Percentiles rank a stretch among this genome's conserved stretches.
These are phyloP conservation scores for Anomalospiza imberbis DNA, from an alignment of 2,797 vertebrate species.

Conservation along the genomic window DNA sequence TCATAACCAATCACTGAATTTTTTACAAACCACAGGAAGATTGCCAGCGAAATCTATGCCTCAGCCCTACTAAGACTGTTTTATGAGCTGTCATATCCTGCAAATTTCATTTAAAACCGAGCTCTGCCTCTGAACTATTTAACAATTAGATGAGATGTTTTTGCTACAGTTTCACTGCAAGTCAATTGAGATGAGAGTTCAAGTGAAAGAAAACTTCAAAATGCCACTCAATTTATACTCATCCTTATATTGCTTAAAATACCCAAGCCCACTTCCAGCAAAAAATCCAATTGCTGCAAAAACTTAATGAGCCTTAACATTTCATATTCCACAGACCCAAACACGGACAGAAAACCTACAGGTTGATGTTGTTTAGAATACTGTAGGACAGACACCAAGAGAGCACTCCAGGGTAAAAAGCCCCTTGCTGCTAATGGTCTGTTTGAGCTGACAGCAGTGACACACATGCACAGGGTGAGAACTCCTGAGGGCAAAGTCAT, in stretches of 20 bases:
- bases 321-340: not conserved
- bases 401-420: not conserved
- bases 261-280: conserved; percentile 48
- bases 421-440: not conserved
- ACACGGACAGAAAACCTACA: not conserved
- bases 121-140: conserved; percentile 19
- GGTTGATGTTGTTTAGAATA: conserved; percentile 17
- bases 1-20: conserved; percentile 32
- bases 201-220: conserved; percentile 47
- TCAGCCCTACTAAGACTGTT: not conserved
- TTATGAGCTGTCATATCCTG: not conserved
- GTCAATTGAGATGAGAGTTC: conserved; percentile 37
- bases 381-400: not conserved
- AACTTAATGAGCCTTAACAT: conserved; percentile 40
- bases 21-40: conserved; percentile 3
- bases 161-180: conserved; percentile 36
- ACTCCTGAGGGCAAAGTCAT: not conserved
- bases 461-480: not conserved
- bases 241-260: conserved; percentile 31
- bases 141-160: conserved; percentile 63
- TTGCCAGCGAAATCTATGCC: not conserved
- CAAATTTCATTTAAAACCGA: conserved; percentile 60
- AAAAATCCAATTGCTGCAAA: conserved; percentile 45
- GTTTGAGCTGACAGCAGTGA: not conserved
- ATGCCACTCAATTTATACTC: conserved; percentile 42